phyloP scores from a whole-genome alignment of 2,888 invertebrate genomes.

The Amphipoea lucens region DNA sequence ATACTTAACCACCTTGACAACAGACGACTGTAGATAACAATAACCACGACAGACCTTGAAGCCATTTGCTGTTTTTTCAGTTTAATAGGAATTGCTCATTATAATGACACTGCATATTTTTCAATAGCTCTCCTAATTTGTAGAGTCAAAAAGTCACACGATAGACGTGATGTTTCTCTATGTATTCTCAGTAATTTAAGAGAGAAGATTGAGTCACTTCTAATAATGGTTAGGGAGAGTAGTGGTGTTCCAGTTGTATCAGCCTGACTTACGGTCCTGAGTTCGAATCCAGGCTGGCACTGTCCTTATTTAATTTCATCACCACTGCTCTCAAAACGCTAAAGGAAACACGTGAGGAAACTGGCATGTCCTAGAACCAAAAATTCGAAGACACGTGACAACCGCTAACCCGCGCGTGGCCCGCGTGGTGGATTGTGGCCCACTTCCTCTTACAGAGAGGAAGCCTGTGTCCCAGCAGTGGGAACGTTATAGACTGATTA shows the following conservation, averaged over 20 bases:
- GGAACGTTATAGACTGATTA: neutral
- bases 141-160: constrained; percentile 43
- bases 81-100: constrained; percentile 36
- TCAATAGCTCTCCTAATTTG: constrained; percentile 54
- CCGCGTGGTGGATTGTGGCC: neutral
- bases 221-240: constrained; percentile 12
- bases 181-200: constrained; percentile 21
- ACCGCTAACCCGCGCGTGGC: neutral
- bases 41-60: constrained; percentile 40
- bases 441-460: no score
- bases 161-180: constrained; percentile 16
- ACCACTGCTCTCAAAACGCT: neutral
- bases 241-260: neutral
- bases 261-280: neutral
- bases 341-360: neutral
- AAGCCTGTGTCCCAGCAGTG: neutral
- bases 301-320: neutral
- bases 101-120: constrained; percentile 51
- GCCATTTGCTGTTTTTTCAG: constrained; percentile 46
- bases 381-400: neutral
- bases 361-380: neutral
- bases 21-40: constrained; percentile 18
- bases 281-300: neutral
- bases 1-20: constrained; percentile 6
- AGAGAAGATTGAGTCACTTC: constrained; percentile 17